Evolutionary conservation across 2,797 vertebrate species (phyloP).

Genomic region (Manis javanica): DNA sequence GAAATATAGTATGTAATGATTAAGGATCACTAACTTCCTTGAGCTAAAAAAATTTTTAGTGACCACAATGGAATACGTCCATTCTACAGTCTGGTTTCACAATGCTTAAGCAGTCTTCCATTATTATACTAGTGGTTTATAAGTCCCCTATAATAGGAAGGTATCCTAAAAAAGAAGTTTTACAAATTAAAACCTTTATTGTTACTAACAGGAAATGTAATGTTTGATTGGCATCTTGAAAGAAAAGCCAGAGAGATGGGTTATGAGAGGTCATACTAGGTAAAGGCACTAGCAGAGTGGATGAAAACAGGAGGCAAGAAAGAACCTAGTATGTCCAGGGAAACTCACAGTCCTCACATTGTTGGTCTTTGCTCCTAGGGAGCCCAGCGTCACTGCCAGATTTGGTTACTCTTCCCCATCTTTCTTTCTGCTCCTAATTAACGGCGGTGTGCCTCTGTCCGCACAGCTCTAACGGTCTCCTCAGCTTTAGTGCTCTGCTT

Average conservation of each 20-base stretch:
- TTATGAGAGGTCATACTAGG: background rate
- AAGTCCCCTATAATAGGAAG: background rate
- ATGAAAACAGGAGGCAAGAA: background rate
- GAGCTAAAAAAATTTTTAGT: background rate
- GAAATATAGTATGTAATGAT: background rate
- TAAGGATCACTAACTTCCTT: background rate
- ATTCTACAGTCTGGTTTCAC: background rate
- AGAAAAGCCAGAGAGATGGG: background rate
- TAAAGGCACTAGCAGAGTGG: background rate
- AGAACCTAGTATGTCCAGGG: background rate
- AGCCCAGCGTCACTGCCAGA: background rate
- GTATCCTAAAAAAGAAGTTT: conserved; percentile 14
- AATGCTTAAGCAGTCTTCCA: background rate
- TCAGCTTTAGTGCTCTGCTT: background rate
- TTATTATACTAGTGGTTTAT: conserved; percentile 26
- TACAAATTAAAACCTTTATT: background rate
- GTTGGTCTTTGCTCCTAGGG: background rate
- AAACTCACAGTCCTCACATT: background rate
- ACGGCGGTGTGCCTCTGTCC: background rate
- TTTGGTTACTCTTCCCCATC: background rate
- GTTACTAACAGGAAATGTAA: background rate
- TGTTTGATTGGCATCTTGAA: background rate
- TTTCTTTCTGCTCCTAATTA: background rate
- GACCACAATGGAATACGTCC: background rate
- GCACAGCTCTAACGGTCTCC: background rate